phyloP scores from a whole-genome alignment of 2,888 invertebrate species.

The Macrosiphum euphorbiae region DNA sequence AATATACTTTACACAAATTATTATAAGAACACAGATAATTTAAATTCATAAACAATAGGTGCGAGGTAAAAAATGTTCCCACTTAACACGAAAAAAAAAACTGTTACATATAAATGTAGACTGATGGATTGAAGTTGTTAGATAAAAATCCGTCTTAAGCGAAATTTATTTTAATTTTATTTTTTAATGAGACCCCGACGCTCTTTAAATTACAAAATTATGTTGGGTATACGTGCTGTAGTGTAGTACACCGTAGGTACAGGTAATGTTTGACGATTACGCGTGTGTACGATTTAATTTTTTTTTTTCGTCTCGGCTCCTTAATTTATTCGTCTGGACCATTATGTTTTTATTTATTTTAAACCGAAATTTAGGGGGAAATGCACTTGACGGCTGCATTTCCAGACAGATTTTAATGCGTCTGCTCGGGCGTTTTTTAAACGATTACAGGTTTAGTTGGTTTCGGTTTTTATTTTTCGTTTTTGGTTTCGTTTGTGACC shows the following conservation, averaged over 20 bases:
- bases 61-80: background rate
- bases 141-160: background rate
- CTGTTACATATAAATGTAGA: background rate
- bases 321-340: conserved; percentile 64
- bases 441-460: conserved; percentile 58
- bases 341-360: conserved; percentile 57
- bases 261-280: conserved; percentile 38
- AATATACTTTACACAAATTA: background rate
- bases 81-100: background rate
- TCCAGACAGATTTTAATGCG: conserved; percentile 64
- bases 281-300: conserved; percentile 48
- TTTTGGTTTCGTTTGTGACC: conserved; percentile 62
- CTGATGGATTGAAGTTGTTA: background rate
- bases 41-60: background rate
- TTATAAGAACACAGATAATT: background rate
- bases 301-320: conserved; percentile 41
- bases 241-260: background rate
- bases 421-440: conserved; percentile 56
- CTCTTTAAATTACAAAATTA: conserved; percentile 33
- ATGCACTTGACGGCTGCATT: conserved; percentile 63
- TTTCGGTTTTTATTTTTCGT: conserved; percentile 58
- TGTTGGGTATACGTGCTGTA: background rate
- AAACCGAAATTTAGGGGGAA: conserved; percentile 60
- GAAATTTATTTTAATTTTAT: conserved; percentile 17
- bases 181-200: background rate